phyloP scores from a whole-genome alignment of 2,797 vertebrate species.

The Spinus pinus region DNA sequence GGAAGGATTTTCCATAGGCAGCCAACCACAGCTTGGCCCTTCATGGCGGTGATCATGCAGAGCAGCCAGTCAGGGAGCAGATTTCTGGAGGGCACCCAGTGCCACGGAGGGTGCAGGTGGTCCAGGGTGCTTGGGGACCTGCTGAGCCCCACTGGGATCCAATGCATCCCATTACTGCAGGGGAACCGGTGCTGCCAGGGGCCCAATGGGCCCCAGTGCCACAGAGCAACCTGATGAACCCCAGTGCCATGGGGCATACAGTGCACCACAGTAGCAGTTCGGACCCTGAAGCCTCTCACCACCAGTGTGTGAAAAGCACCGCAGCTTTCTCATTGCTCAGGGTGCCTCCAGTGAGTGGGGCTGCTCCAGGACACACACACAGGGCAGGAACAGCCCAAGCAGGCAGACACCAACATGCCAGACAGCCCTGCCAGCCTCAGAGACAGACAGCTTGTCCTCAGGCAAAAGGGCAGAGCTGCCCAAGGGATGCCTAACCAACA shows the following conservation, averaged over 20 bases:
- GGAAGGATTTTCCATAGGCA: background rate
- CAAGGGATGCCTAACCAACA: background rate
- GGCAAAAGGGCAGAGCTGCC: background rate
- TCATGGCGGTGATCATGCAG: background rate
- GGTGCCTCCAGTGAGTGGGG: background rate
- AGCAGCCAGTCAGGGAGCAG: background rate
- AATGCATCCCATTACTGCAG: background rate
- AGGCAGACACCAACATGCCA: background rate
- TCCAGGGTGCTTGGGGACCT: background rate
- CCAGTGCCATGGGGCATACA: background rate
- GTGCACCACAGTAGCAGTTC: background rate
- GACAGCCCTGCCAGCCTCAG: fast-evolving
- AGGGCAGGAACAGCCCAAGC: background rate
- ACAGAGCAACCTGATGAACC: fast-evolving
- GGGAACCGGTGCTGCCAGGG: fast-evolving
- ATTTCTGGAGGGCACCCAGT: background rate
- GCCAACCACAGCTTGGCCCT: background rate
- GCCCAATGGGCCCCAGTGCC: background rate
- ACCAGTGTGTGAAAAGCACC: fast-evolving
- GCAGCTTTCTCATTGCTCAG: background rate
- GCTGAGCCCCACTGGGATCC: background rate
- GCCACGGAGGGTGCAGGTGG: background rate
- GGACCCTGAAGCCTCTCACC: background rate
- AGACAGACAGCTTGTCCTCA: background rate
- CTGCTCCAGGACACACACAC: fast-evolving